Base-by-base conservation (phyloP, 2,888 invertebrate genomes). In the Synanthedon tipuliformis region DNA sequence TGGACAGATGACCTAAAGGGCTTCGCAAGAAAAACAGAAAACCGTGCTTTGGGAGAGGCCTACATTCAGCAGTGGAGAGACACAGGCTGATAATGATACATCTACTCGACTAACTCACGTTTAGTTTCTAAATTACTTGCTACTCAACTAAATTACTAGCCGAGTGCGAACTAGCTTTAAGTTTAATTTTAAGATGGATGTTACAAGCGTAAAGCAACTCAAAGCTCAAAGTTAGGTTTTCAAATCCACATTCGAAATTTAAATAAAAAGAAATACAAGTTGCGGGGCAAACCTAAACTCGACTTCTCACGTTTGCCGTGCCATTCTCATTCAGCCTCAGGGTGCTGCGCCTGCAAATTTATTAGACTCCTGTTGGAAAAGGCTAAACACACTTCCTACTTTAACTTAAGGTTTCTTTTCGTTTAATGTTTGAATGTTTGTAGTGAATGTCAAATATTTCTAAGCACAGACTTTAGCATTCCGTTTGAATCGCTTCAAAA, bases 401-500 rank as follows among this genome's bases (percentile, higher is more conserved):
- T 45, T 45, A 45, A 15, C n/a, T 45, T 45, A 13, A 45, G 45
- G 45, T 45, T 15, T 45, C n/a, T 45, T 13, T 45, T 45, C 15
- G 45, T 45, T 45, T 45, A 15, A 13, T n/a, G 10, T 45, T n/a
- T 45, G 8, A 15, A 13, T 45, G n/a, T n/a, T 45, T 7, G 45
- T 13, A 12, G 45, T 45, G 45, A 12, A 45, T 7, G 15, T 45
- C n/a, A 15, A 13, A 45, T 13, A 45, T 45, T 45, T 45, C 11
- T 13, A 45, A 13, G 45, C 45, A 45, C n/a, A n/a, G 45, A 45
- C 45, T 45, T 45, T 59, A 51, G 57, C 56, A 64, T 64, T 61
- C 59, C 56, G 60, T 62, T 62, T 61, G 58, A 59, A 59, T 59
- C 55, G 55, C 53, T 53, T 54, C 45, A 45, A 13, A 45, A 13